phyloP scores from a whole-genome alignment of 2,113 vertebrate genomes.

The Galemys pyrenaicus region DNA sequence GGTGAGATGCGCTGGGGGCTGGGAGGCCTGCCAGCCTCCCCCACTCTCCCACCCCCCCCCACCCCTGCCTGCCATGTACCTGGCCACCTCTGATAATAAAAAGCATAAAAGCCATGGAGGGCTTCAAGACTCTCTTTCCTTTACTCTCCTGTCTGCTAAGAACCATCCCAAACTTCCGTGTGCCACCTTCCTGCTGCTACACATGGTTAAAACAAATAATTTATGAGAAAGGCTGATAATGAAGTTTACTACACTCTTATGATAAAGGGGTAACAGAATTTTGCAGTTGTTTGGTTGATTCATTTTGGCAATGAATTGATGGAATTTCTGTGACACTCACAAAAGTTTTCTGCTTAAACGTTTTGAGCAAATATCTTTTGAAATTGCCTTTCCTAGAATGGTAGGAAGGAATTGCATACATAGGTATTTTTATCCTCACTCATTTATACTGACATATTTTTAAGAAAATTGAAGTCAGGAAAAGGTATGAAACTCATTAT shows the following conservation, averaged over 20 bases:
- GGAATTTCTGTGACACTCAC: background rate
- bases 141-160: no score
- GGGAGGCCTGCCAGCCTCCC: no score
- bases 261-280: background rate
- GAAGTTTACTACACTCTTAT: background rate
- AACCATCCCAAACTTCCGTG: no score
- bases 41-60: no score
- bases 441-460: conserved; percentile 45
- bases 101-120: no score
- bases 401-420: background rate
- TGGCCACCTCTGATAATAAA: no score
- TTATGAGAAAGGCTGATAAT: background rate
- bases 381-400: conserved; percentile 34
- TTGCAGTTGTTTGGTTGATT: conserved; percentile 25
- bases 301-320: conserved; percentile 2
- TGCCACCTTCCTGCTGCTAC: no score
- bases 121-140: no score
- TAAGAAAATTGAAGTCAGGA: conserved; percentile 45
- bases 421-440: conserved; percentile 42
- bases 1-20: no score
- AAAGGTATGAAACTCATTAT: conserved; percentile 49
- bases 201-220: background rate
- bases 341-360: conserved; percentile 14
- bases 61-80: no score
- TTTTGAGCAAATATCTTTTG: conserved; percentile 54